Evolutionary conservation across 2,888 invertebrate species (phyloP).

Genomic region (Macrosoma leucophasiata): DNA sequence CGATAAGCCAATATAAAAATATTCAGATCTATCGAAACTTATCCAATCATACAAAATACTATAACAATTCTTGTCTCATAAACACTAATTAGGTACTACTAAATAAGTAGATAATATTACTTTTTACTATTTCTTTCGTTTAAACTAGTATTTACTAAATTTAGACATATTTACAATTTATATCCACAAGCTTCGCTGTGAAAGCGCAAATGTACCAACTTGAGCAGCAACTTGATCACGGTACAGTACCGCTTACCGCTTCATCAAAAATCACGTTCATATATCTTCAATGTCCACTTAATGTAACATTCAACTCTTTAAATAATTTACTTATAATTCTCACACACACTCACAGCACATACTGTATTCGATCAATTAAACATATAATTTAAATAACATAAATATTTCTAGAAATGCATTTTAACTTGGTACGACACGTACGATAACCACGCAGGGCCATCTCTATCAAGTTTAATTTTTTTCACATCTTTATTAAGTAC

Average conservation of each 20-base stretch:
- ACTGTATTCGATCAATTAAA: slow-evolving; percentile 59
- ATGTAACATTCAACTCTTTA: slow-evolving; percentile 64
- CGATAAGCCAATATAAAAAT: slow-evolving; percentile 63
- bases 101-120: slow-evolving; percentile 56
- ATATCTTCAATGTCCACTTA: slow-evolving; percentile 42
- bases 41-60: slow-evolving; percentile 61
- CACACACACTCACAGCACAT: slow-evolving; percentile 69
- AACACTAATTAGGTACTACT: slow-evolving; percentile 68
- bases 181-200: slow-evolving; percentile 63
- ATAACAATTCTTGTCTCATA: slow-evolving; percentile 66
- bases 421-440: slow-evolving; percentile 68
- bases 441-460: slow-evolving; percentile 34
- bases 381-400: slow-evolving; percentile 70
- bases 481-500: slow-evolving; percentile 53
- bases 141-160: slow-evolving; percentile 65
- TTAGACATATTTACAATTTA: slow-evolving; percentile 67
- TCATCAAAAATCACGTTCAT: slow-evolving; percentile 43
- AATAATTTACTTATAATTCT: slow-evolving; percentile 67
- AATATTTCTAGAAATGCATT: slow-evolving; percentile 74
- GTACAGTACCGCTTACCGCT: no score
- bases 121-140: no score
- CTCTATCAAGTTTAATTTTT: slow-evolving; percentile 52
- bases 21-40: slow-evolving; percentile 55
- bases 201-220: slow-evolving; percentile 65
- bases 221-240: slow-evolving; percentile 62